Conservation (phyloP, 2,888 invertebrate genomes). For the Zootermopsis nevadensis region DNA sequence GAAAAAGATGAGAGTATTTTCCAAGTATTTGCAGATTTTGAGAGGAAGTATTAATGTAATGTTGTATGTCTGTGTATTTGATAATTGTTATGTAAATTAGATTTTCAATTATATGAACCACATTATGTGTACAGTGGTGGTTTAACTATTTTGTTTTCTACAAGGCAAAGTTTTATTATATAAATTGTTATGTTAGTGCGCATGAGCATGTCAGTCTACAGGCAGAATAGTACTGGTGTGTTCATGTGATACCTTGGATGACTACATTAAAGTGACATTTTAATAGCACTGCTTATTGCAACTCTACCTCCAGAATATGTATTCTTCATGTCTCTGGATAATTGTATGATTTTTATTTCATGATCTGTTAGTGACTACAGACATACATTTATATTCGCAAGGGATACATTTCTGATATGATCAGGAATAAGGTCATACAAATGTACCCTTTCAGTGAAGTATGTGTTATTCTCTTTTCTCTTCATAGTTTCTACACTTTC, state of each 20-base stretch:
- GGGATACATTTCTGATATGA: too few relatives aligned
- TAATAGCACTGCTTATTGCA: neutral
- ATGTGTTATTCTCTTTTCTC: too few relatives aligned
- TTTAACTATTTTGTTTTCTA: neutral
- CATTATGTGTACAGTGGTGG: neutral
- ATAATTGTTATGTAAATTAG: neutral
- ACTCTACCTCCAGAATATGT: too few relatives aligned
- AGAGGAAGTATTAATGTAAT: constrained; percentile 35
- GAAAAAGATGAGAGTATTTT: constrained; percentile 36
- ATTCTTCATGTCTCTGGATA: too few relatives aligned
- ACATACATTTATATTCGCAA: too few relatives aligned
- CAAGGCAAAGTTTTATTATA: neutral
- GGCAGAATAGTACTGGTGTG: neutral
- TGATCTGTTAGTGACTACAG: too few relatives aligned
- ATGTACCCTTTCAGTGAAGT: too few relatives aligned
- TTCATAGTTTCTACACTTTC: too few relatives aligned
- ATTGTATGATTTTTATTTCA: too few relatives aligned
- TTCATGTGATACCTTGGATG: constrained; percentile 14
- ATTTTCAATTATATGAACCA: neutral
- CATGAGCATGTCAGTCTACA: neutral
- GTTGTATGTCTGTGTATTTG: neutral
- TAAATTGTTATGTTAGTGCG: neutral
- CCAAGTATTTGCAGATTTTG: constrained; percentile 29
- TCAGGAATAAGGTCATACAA: too few relatives aligned
- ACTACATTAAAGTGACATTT: constrained; percentile 16